Percentiles rank a stretch among this genome's conserved stretches.
These are phyloP conservation scores for Hormaphis cornu DNA, from an alignment of 1,140 invertebrate species.

Conservation along the genomic window DNA sequence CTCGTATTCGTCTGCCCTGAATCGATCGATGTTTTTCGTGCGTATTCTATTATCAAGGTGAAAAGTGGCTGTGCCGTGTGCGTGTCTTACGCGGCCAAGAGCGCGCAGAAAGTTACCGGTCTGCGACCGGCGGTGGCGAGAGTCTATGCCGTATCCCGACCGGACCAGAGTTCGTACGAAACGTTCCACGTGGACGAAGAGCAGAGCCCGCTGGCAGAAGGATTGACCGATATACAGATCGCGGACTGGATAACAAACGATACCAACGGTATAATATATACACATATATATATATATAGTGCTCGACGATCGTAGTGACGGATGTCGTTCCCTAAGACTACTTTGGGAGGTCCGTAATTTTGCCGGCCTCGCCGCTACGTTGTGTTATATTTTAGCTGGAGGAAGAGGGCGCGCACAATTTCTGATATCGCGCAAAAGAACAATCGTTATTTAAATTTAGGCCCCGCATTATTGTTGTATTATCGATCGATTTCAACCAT, in stretches of 20 bases:
- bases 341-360: no score
- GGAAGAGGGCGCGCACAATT: no score
- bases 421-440: no score
- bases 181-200: constrained; percentile 52
- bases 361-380: no score
- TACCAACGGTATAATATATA: background rate
- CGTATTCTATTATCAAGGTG: constrained; percentile 33
- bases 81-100: constrained; percentile 49
- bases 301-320: no score
- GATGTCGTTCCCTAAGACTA: no score
- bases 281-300: no score
- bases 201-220: constrained; percentile 47
- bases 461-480: no score
- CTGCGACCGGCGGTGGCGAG: constrained; percentile 52
- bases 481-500: no score
- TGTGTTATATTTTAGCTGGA: no score
- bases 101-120: constrained; percentile 49
- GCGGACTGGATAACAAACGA: constrained; percentile 21
- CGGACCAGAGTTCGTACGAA: constrained; percentile 51
- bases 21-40: background rate
- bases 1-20: background rate
- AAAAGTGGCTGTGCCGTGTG: constrained; percentile 50
- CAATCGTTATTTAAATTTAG: no score
- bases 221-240: background rate
- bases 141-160: constrained; percentile 49